Evolutionary conservation across 2,113 vertebrate species (phyloP), one percentile per base, ranked within the genome.

Genomic region (Hippopotamus amphibius): DNA sequence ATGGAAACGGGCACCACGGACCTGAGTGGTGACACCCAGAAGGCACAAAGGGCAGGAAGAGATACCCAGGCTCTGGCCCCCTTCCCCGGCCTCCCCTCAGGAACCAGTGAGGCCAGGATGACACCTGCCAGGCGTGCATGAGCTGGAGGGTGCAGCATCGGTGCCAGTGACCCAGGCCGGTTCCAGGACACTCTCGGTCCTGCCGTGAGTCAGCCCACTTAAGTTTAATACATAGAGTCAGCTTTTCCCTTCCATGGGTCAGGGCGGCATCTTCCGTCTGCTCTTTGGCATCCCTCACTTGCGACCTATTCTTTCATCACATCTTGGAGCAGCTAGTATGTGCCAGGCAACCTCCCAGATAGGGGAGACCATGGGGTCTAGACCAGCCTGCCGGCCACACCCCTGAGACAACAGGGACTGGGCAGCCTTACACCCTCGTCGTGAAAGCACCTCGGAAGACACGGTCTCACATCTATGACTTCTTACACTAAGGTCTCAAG

Each of bases 221-320:
- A 33, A 1, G 7, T 33, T 3, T 8, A 9, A 1, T 1, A 1
- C 0, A 6, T 0, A 16, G 28, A 6, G 76, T n/a, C 19, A 7
- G 7, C 61, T 63, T 2, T 11, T 41, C 19, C 53, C 53, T 26
- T 7, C 11, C 11, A 0, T 0, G 17, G 28, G 33, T 12, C n/a
- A 5, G 15, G 81, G 13, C 1, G 5, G 16, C 3, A 0, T 9
- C n/a, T 26, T 37, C 3, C 28, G 26, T 2, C 7, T 10, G 65
- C 7, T 43, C 16, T 2, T 6, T 0, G 1, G 41, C 66, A 2
- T 2, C 22, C 28, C 17, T 53, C 28, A 5, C 19, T 26, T 16
- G 0, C 26, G 0, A 6, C 3, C 28, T n/a, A 12, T 16, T 37
- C 41, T 6, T n/a, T 14, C 30, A 3, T 1, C 0, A 9, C 3